Evolutionary conservation across 2,888 invertebrate species (phyloP).

Genomic region (Drosophila suboccidentalis): DNA sequence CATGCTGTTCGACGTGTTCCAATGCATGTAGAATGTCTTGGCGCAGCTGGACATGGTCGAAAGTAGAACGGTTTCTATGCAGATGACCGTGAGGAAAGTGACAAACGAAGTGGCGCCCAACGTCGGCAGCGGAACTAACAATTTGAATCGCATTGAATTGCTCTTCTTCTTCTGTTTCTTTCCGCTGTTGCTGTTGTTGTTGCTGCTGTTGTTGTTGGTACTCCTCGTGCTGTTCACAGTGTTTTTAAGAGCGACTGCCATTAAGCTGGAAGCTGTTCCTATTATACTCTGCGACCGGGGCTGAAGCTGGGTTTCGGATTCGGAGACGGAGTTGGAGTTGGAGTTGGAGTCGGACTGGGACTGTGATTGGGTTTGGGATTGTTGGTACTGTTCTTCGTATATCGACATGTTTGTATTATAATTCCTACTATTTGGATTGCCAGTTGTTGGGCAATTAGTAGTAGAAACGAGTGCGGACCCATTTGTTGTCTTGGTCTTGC

Average conservation of each 20-base stretch:
- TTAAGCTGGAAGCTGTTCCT: conserved; percentile 2
- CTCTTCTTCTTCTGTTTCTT: conserved; percentile 27
- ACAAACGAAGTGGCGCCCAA: conserved; percentile 86
- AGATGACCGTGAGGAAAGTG: conserved; percentile 87
- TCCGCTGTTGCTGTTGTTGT: conserved; percentile 11
- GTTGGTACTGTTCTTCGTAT: conserved; percentile 14
- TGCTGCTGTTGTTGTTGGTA: not conserved
- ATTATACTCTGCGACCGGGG: not conserved
- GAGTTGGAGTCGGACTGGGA: not conserved
- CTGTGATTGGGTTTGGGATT: not conserved
- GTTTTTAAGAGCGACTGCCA: conserved; percentile 1
- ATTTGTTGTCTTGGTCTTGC: conserved; percentile 39
- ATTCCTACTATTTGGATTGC: conserved; percentile 5
- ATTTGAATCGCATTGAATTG: conserved; percentile 60
- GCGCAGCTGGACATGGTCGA: conserved; percentile 90
- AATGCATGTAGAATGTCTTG: conserved; percentile 94
- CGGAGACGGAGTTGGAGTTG: not conserved
- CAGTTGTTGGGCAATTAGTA: not conserved
- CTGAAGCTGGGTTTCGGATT: conserved; percentile 1
- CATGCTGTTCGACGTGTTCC: conserved; percentile 95
- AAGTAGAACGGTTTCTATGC: conserved; percentile 87
- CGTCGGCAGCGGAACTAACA: conserved; percentile 82
- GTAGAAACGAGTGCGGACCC: not conserved
- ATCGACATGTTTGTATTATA: not conserved
- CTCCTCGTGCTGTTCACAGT: conserved; percentile 18